Base-by-base conservation (phyloP, 2,797 vertebrate species). In the Stomatorhinus walkeri region DNA sequence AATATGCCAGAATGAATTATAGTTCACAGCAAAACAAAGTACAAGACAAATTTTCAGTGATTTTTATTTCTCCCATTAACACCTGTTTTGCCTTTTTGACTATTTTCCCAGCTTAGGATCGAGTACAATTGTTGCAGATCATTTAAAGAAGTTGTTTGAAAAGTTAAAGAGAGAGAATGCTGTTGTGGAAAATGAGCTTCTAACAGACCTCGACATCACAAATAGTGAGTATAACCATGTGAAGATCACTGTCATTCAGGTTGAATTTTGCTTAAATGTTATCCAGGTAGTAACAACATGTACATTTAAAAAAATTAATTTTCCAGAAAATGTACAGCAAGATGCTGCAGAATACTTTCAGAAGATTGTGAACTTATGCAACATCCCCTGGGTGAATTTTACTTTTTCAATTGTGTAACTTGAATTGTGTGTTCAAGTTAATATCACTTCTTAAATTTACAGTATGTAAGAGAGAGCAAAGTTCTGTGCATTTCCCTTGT, bases 401-500 rank as follows among this genome's bases (percentile, higher is more conserved):
- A 52, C 12, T 0, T 52, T 40, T 14, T 16, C 2, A 49, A 2
- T 49, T 12, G 48, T 10, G 2, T 48, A 48, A 48, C 7, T 48
- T 48, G 8, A 48, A 48, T 48, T 48, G 46, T 48, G 0, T 48
- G 46, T 48, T 10, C 9, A 12, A 12, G 48, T 49, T 0, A 49
- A 49, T 10, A 2, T 49, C 0, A 49, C 48, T 49, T 49, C 10
- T 12, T 5, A 51, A 51, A 51, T 51, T 51, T 51, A 8, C n/a
- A n/a, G n/a, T n/a, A n/a, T 12, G 10, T 49, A 12, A 51, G 0
- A 51, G 3, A 51, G 0, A 14, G 49, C 0, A 51, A 0, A 43
- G 3, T 4, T 43, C 49, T 48, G 48, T 48, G 48, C 49, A 14
- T 51, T 14, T 51, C 0, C 49, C 0, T 1, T 51, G 2, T 0